phyloP scores from a whole-genome alignment of 2,113 vertebrate species.

The Brachirus orientalis region DNA sequence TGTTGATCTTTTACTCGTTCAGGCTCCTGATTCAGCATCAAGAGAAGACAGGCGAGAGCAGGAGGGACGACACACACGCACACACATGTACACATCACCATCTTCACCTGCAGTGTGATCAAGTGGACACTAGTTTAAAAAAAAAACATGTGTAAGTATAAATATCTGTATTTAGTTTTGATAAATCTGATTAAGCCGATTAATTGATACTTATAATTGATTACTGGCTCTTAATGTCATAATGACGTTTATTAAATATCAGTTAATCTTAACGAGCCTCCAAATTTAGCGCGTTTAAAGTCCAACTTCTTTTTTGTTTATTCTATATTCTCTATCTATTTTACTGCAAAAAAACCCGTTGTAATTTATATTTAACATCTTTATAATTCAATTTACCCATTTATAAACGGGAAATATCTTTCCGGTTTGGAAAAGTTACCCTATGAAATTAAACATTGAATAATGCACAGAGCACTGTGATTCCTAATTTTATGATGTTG shows the following conservation, averaged over 20 bases:
- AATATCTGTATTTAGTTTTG: neutral
- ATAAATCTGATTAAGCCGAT: conserved; percentile 1
- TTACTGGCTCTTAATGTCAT: neutral
- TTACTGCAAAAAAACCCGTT: too few relatives aligned
- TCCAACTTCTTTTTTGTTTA: too few relatives aligned
- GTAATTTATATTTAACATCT: too few relatives aligned
- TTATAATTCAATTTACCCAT: too few relatives aligned
- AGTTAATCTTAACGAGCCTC: too few relatives aligned
- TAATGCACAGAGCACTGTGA: too few relatives aligned
- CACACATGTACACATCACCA: conserved; percentile 6
- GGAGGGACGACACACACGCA: conserved; percentile 38
- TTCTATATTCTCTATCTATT: too few relatives aligned
- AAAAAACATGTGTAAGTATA: conserved; percentile 37
- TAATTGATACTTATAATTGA: conserved; percentile 50
- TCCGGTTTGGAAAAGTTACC: too few relatives aligned
- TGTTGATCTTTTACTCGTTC: conserved; percentile 30
- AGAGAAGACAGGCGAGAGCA: conserved; percentile 37
- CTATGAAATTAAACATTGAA: too few relatives aligned
- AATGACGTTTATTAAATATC: neutral
- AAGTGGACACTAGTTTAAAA: conserved; percentile 17
- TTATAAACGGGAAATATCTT: too few relatives aligned
- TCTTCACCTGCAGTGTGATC: conserved; percentile 13
- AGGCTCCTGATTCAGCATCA: conserved; percentile 29
- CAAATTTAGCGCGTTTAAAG: too few relatives aligned
- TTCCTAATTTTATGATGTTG: too few relatives aligned